These are phyloP conservation scores for Podocnemis expansa DNA, from an alignment of 2,113 vertebrate genomes.

Conservation along the genomic window DNA sequence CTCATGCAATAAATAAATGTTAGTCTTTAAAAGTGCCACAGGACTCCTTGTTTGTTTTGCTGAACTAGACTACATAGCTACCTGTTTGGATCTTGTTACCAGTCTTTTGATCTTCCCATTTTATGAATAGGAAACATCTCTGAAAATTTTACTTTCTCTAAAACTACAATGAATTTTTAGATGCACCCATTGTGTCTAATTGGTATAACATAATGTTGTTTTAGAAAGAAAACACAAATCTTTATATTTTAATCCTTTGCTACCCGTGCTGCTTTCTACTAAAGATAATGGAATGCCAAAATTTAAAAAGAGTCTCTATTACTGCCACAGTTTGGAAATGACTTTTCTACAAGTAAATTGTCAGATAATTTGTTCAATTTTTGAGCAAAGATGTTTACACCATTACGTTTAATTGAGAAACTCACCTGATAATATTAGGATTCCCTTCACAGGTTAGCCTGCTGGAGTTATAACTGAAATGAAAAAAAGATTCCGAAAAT, in stretches of 20 bases:
- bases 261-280: not conserved
- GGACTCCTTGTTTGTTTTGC: no score
- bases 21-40: no score
- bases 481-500: constrained; percentile 39
- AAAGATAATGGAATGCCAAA: not conserved
- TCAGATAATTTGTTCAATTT: constrained; percentile 50
- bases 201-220: not conserved
- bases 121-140: not conserved
- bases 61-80: no score
- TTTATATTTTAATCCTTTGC: not conserved
- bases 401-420: constrained; percentile 41
- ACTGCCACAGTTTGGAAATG: not conserved
- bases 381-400: constrained; percentile 33
- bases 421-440: constrained; percentile 48
- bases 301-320: not conserved
- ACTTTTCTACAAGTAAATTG: not conserved
- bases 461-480: constrained; percentile 33
- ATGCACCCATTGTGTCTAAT: not conserved
- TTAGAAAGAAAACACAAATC: not conserved
- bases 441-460: constrained; percentile 33
- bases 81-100: no score
- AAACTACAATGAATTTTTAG: not conserved
- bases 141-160: not conserved
- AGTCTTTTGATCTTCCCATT: not conserved
- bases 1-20: no score